Conservation (phyloP, 2,888 invertebrate genomes). For the Drosophila parthenogenetica region DNA sequence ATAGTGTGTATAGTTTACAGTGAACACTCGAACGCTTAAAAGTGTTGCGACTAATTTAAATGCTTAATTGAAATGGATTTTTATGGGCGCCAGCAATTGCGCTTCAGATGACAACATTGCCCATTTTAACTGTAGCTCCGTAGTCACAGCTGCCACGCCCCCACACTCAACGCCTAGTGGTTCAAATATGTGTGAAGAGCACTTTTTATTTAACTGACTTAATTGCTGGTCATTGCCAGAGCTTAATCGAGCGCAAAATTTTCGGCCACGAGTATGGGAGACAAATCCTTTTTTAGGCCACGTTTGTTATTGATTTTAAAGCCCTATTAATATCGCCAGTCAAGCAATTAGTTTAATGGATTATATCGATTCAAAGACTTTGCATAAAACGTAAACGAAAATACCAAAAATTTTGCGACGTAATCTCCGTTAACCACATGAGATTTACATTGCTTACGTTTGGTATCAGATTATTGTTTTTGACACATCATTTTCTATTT, state of each 20-base stretch:
- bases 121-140: constrained; percentile 16
- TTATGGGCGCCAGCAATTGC: constrained; percentile 68
- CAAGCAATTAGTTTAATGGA: constrained; percentile 31
- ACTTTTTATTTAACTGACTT: constrained; percentile 79
- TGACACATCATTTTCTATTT: constrained; percentile 28
- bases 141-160: background rate
- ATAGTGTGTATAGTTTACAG: background rate
- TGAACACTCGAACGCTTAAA: constrained; percentile 52
- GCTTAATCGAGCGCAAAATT: constrained; percentile 75
- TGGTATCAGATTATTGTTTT: constrained; percentile 40
- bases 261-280: too few species aligned
- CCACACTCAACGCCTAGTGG: constrained; percentile 2
- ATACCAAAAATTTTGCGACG: background rate
- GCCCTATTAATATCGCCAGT: constrained; percentile 40
- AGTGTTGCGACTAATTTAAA: constrained; percentile 82
- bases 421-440: constrained; percentile 49
- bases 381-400: background rate
- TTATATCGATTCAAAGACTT: constrained; percentile 10
- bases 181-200: constrained; percentile 76
- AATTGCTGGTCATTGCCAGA: constrained; percentile 70
- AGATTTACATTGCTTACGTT: constrained; percentile 29
- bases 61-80: constrained; percentile 82
- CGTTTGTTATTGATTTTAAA: constrained; percentile 68
- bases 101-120: constrained; percentile 56
- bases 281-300: constrained; percentile 40